A percentile compares a stretch with the other conserved stretches of the same genome.
These are phyloP conservation scores for Crenuchus spilurus DNA, from an alignment of 2,797 vertebrate species.

Conservation along the genomic window DNA sequence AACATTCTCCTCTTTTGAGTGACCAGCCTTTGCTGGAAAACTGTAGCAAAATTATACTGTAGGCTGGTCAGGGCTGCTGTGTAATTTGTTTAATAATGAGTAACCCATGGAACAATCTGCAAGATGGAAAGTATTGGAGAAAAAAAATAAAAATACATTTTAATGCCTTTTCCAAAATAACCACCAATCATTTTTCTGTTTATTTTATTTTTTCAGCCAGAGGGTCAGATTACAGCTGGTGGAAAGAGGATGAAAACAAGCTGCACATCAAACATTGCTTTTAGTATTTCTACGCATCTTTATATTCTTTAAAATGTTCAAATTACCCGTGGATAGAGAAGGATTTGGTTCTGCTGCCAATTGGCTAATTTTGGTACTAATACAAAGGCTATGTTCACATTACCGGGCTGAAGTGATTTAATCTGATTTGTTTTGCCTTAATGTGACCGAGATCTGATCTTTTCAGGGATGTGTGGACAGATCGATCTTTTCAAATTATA, in stretches of 20 bases:
- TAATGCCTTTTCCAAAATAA: slow-evolving; percentile 26
- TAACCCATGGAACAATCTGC: slow-evolving; percentile 2
- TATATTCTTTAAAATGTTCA: too few species aligned
- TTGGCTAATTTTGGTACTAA: too few species aligned
- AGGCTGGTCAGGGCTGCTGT: background rate
- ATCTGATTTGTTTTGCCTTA: background rate
- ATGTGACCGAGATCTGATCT: too few species aligned
- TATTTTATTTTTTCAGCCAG: background rate
- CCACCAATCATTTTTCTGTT: slow-evolving; percentile 6
- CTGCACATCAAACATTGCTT: too few species aligned
- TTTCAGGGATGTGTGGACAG: too few species aligned
- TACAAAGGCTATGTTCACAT: background rate
- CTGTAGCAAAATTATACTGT: background rate
- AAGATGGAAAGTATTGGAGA: slow-evolving; percentile 15
- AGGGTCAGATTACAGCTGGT: slow-evolving; percentile 12
- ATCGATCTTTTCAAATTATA: too few species aligned
- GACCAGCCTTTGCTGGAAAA: background rate
- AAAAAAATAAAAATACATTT: background rate
- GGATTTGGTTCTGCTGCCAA: too few species aligned
- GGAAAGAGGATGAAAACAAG: background rate
- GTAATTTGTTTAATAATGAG: slow-evolving; percentile 11
- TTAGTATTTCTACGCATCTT: too few species aligned
- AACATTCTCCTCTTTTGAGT: background rate
- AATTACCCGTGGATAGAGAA: too few species aligned
- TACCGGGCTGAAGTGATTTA: background rate